phyloP scores from a whole-genome alignment of 2,797 vertebrate genomes.

The Rhinophrynus dorsalis region DNA sequence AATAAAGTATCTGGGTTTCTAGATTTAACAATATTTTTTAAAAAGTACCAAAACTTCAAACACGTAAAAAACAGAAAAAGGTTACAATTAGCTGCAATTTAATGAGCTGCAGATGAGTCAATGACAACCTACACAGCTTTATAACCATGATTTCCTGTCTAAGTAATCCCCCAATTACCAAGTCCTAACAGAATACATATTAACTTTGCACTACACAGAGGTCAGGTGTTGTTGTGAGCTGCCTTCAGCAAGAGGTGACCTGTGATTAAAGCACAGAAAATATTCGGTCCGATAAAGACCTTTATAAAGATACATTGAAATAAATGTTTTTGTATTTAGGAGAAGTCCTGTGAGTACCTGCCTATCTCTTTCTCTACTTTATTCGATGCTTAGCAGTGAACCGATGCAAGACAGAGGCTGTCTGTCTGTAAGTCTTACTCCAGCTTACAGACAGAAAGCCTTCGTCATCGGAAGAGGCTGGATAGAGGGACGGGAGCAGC shows the following conservation, averaged over 20 bases:
- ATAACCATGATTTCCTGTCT: conserved; percentile 69
- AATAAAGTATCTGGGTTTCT: background rate
- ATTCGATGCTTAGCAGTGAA: too few species aligned
- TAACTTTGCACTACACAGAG: background rate
- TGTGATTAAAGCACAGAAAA: too few species aligned
- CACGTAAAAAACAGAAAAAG: conserved; percentile 48
- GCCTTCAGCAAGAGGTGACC: too few species aligned
- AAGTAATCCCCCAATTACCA: conserved; percentile 61
- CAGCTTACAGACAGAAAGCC: too few species aligned
- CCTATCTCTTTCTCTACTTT: too few species aligned
- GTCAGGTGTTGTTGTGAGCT: background rate
- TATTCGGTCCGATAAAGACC: background rate
- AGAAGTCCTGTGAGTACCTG: background rate
- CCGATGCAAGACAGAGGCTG: too few species aligned
- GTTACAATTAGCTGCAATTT: conserved; percentile 67
- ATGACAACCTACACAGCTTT: conserved; percentile 68
- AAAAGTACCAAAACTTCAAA: conserved; percentile 26
- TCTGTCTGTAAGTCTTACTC: too few species aligned
- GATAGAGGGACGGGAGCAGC: too few species aligned
- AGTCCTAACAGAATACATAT: conserved; percentile 26
- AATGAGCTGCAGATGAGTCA: conserved; percentile 73
- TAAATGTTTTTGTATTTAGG: background rate
- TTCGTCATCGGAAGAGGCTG: too few species aligned
- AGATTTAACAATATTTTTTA: conserved; percentile 6
- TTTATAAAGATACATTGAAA: background rate